Percentiles rank a stretch among this genome's conserved stretches.
phyloP scores from a whole-genome alignment of 2,113 vertebrate species.

The Galemys pyrenaicus region DNA sequence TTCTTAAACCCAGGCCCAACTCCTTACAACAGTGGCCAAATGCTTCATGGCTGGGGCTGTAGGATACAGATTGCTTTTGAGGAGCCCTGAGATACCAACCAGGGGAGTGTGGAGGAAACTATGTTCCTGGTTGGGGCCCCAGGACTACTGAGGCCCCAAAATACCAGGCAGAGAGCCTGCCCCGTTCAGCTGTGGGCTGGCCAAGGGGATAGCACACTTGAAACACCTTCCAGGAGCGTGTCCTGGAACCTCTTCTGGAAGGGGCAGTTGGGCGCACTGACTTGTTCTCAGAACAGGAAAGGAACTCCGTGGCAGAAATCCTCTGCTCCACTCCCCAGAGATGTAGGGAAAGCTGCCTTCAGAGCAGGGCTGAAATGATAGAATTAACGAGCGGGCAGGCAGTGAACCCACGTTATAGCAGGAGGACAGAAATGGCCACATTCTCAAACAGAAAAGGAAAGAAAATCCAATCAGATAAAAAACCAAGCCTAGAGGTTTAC shows the following conservation, averaged over 20 bases:
- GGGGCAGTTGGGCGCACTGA: neutral
- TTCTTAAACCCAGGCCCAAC: neutral
- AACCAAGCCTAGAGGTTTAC: neutral
- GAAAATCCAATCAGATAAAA: neutral
- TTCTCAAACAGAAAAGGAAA: neutral
- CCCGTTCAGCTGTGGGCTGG: neutral
- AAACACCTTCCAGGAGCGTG: neutral
- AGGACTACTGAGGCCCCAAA: neutral
- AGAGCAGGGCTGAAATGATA: neutral
- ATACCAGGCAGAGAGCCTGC: neutral
- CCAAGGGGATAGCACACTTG: neutral
- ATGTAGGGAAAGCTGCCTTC: neutral
- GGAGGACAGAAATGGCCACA: neutral
- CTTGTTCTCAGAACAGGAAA: neutral
- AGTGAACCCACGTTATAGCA: neutral
- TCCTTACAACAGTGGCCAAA: neutral
- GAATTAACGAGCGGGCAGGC: neutral
- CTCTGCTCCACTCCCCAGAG: neutral
- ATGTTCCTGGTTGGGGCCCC: neutral
- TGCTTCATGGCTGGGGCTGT: neutral
- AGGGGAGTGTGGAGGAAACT: neutral
- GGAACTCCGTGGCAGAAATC: neutral
- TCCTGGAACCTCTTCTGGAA: neutral
- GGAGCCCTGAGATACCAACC: neutral
- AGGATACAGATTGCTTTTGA: neutral